A percentile compares a stretch with the other conserved stretches of the same genome.
phyloP scores from a whole-genome alignment of 1,140 invertebrate genomes.

The Drosophila varians region DNA sequence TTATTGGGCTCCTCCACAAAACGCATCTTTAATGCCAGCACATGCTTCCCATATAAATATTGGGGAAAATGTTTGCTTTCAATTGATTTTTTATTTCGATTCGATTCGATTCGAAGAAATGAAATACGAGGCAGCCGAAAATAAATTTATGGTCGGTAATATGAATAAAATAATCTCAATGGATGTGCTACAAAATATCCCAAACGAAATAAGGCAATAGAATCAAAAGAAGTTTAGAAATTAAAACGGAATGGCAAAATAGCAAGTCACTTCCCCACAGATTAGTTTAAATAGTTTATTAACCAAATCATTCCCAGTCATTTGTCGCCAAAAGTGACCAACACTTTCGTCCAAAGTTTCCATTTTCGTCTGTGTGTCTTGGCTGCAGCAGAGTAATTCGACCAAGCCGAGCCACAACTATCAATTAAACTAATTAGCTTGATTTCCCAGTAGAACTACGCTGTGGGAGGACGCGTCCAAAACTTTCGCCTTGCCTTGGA shows the following conservation, averaged over 20 bases:
- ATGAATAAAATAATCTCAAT: neutral
- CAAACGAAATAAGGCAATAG: no score
- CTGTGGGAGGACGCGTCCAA: constrained; percentile 25
- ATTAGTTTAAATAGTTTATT: constrained; percentile 2
- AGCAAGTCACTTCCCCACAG: neutral
- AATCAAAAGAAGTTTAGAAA: no score
- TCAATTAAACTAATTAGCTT: constrained; percentile 80
- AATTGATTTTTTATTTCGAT: constrained; percentile 49
- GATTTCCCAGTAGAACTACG: constrained; percentile 50
- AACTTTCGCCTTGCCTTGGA: constrained; percentile 44
- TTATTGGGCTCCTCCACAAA: constrained; percentile 63
- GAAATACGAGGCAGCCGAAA: neutral
- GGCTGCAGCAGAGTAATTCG: constrained; percentile 13
- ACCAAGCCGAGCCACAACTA: constrained; percentile 53
- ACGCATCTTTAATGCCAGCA: constrained; percentile 75
- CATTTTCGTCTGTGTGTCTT: constrained; percentile 26
- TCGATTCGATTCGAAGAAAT: neutral
- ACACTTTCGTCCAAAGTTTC: constrained; percentile 11
- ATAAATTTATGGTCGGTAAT: constrained; percentile 6
- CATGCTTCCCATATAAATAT: constrained; percentile 66
- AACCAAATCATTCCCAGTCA: constrained; percentile 17
- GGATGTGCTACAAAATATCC: neutral
- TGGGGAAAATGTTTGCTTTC: constrained; percentile 45
- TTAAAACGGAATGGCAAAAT: neutral
- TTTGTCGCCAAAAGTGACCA: constrained; percentile 12